These are phyloP conservation scores for Phoebastria nigripes DNA, from an alignment of 2,797 vertebrate genomes.

Conservation along the genomic window DNA sequence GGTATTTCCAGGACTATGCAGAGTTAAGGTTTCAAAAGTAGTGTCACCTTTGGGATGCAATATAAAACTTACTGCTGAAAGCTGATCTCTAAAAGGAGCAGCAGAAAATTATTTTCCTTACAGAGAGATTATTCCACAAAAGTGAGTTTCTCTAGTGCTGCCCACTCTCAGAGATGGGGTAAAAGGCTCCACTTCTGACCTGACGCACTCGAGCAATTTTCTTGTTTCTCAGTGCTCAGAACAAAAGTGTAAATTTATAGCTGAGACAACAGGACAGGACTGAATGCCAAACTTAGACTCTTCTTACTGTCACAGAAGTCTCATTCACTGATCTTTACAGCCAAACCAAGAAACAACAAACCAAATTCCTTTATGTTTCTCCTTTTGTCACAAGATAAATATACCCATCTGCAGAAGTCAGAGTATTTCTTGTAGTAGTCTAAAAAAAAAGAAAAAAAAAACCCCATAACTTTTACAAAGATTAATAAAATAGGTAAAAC, in stretches of 20 bases:
- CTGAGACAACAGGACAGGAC: background rate
- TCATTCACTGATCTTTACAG: background rate
- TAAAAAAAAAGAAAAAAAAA: background rate
- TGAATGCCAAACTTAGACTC: background rate
- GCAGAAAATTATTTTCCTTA: background rate
- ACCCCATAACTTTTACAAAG: background rate
- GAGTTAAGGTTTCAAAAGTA: background rate
- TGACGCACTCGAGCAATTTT: background rate
- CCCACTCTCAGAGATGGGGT: background rate
- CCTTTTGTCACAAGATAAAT: background rate
- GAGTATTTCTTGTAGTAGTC: background rate
- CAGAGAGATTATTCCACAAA: background rate
- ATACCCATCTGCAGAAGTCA: background rate
- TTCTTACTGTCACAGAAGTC: background rate
- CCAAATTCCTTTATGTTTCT: background rate
- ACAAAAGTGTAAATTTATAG: background rate
- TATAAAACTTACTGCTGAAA: background rate
- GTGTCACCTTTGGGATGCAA: background rate
- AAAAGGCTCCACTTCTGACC: background rate
- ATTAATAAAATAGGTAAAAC: background rate
- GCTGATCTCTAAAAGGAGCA: background rate
- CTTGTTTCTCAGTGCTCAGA: background rate
- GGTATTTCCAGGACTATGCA: background rate
- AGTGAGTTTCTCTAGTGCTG: background rate
- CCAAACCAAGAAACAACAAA: background rate